phyloP scores from a whole-genome alignment of 2,113 vertebrate species.

The Hipposideros armiger region DNA sequence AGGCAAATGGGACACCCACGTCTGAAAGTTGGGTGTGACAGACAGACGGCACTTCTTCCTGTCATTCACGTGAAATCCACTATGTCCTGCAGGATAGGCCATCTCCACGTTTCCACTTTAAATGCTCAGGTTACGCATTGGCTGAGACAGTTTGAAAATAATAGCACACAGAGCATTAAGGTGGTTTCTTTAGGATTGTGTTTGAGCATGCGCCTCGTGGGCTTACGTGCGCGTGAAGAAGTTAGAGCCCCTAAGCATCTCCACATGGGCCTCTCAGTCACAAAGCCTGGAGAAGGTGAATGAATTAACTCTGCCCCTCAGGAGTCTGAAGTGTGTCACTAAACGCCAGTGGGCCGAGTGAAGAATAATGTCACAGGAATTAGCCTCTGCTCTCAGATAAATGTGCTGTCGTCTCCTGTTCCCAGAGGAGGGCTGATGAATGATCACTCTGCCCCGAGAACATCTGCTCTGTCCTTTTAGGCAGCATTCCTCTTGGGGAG shows the following conservation, averaged over 20 bases:
- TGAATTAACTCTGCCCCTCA: not conserved
- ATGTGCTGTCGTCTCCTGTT: constrained; percentile 19
- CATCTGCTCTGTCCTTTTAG: constrained; percentile 48
- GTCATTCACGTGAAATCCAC: not conserved
- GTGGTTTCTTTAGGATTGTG: not conserved
- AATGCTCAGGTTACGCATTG: not conserved
- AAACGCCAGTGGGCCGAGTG: not conserved
- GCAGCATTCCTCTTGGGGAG: not conserved
- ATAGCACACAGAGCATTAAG: not conserved
- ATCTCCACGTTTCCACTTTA: not conserved
- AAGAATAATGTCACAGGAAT: not conserved
- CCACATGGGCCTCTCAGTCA: not conserved
- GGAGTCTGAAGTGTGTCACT: not conserved
- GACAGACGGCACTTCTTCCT: not conserved
- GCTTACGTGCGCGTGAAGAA: rapidly evolving
- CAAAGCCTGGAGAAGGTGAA: not conserved
- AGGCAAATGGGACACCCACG: not conserved
- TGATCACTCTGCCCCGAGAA: not conserved
- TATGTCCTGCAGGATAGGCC: not conserved
- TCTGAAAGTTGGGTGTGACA: not conserved
- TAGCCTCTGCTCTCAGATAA: constrained; percentile 37
- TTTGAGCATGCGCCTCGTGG: rapidly evolving
- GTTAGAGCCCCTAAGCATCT: not conserved
- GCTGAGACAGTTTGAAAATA: not conserved
- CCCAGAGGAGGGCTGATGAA: constrained; percentile 42